A percentile compares a stretch with the other conserved stretches of the same genome.
These are phyloP conservation scores for Drosophila lacicola DNA, from an alignment of 2,888 invertebrate species.

Conservation along the genomic window DNA sequence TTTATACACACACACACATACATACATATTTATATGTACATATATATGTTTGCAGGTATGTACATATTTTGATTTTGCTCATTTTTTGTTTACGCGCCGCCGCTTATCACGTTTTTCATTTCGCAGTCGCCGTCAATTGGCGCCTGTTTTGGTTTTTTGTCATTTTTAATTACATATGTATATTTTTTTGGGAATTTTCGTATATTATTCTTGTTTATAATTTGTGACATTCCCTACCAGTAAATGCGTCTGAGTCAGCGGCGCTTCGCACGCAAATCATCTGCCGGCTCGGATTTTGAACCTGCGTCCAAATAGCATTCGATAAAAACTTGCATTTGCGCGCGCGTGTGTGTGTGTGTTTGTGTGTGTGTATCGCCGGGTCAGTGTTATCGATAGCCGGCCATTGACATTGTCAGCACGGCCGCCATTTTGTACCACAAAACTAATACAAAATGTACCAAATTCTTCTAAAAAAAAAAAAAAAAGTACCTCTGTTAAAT, in stretches of 20 bases:
- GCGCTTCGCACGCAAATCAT: conserved; percentile 33
- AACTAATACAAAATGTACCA: neutral
- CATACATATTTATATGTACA: conserved; percentile 3
- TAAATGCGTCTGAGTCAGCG: conserved; percentile 25
- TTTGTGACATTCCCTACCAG: conserved; percentile 38
- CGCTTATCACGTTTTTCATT: conserved; percentile 65
- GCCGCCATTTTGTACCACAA: neutral
- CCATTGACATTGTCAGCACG: conserved; percentile 23
- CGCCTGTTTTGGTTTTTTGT: conserved; percentile 38
- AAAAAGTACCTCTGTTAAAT: neutral
- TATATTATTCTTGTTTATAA: conserved; percentile 31
- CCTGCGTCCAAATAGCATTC: conserved; percentile 24
- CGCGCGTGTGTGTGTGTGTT: neutral
- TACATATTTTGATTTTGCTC: conserved; percentile 2
- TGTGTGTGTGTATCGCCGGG: neutral
- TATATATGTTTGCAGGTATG: conserved; percentile 5
- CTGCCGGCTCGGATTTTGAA: conserved; percentile 54
- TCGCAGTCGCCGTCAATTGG: conserved; percentile 22
- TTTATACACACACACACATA: conserved; percentile 20
- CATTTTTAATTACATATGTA: conserved; percentile 21
- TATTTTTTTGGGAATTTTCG: conserved; percentile 38
- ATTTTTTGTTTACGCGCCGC: neutral
- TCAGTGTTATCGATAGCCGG: conserved; percentile 6
- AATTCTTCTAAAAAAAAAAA: neutral
- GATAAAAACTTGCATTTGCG: conserved; percentile 16